Conservation (phyloP, 2,888 invertebrate genomes). For the Agrenia bidenticulata region DNA sequence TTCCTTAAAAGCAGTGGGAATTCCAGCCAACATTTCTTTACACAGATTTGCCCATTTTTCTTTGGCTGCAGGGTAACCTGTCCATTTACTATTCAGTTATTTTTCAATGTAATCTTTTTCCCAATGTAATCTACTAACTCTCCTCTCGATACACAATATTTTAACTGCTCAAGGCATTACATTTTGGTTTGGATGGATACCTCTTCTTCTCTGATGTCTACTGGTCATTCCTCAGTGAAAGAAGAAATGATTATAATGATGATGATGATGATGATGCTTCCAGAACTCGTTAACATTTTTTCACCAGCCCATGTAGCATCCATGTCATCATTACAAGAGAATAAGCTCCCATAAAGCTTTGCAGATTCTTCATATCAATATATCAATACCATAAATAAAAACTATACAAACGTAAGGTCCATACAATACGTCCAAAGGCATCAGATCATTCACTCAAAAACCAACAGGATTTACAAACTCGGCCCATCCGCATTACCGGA, state of each 20-base stretch:
- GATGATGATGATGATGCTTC: slow-evolving; percentile 39
- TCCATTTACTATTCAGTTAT: background rate
- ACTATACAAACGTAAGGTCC: no score
- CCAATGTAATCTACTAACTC: no score
- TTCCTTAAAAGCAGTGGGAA: no score
- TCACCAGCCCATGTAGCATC: slow-evolving; percentile 26
- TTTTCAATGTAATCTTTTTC: no score
- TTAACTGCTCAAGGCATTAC: no score
- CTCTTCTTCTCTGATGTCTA: background rate
- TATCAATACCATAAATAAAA: no score
- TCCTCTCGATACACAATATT: no score
- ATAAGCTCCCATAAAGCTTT: background rate
- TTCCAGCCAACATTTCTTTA: no score
- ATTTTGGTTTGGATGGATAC: no score
- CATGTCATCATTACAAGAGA: slow-evolving; percentile 25
- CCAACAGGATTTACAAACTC: background rate
- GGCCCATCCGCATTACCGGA: background rate
- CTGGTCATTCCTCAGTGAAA: slow-evolving; percentile 9
- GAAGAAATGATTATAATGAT: slow-evolving; percentile 17
- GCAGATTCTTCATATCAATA: no score
- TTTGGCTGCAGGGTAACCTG: slow-evolving; percentile 3
- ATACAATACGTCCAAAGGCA: no score
- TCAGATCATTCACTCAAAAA: slow-evolving; percentile 5
- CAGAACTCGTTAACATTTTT: slow-evolving; percentile 45
- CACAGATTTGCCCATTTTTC: no score